Evolutionary conservation across 2,113 vertebrate species (phyloP), one percentile per base, ranked within the genome.

Genomic region (Ochotona princeps): DNA sequence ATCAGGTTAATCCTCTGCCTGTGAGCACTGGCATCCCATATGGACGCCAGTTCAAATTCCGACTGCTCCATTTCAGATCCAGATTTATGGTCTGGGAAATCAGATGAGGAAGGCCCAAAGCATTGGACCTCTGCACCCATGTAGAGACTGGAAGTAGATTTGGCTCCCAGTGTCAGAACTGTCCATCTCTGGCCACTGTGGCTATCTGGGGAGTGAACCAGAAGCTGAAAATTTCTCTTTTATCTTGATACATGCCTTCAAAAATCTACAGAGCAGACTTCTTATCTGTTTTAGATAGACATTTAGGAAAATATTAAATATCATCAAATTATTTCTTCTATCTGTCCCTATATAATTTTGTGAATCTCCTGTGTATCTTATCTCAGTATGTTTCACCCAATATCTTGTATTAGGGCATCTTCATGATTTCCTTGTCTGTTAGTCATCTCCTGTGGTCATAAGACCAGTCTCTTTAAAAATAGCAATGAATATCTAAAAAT

Each of bases 251-350:
- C 2, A 1, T 67, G 49, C 3, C 13, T 87, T 85, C 75, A 44
- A 81, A 13, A 80, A 91, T 94, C 65, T 80, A 74, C 17, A 91
- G 65, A 51, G 2, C 4, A 72, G 44, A 70, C 35, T 61, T 17
- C 17, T 47, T 51, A 32, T 63, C 20, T 61, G 54, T 67, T 70
- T 83, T 66, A 89, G 44, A 75, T 67, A 23, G 15, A 23, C 32
- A 51, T 76, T 82, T 57, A 14, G 47, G 57, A 49, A 89, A 96
- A 51, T 86, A 74, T 69, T 72, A 76, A 92, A 32, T 70, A 75
- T 60, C 84, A 47, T 87, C 10, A 73, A 69, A 18, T 49, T 61
- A 76, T 80, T 74, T 47, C 0, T 15, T 10, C 32, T 4, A 66
- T 30, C 13, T 7, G 5, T 26, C 61, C 32, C 23, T 26, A 66